Percentiles rank a stretch among this genome's conserved stretches.
Evolutionary conservation across 1,140 invertebrate genomes (phyloP).

Genomic region (Scylla paramamosain): DNA sequence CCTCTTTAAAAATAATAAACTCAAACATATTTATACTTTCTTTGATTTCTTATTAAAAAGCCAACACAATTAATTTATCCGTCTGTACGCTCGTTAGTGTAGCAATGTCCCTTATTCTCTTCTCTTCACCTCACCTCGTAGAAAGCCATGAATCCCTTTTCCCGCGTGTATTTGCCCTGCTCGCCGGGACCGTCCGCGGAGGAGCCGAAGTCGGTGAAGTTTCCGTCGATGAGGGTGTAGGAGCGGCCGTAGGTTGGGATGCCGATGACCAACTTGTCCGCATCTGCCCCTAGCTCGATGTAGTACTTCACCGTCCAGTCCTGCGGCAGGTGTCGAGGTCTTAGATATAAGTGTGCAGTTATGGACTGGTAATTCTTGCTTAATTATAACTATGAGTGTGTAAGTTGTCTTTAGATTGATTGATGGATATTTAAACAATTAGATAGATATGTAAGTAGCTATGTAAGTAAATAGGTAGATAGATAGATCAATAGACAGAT

Average conservation of each 20-base stretch:
- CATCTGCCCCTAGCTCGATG: constrained; percentile 89
- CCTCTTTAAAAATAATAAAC: too few species aligned
- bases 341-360: not conserved
- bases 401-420: too few species aligned
- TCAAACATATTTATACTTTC: too few species aligned
- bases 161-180: constrained; percentile 93
- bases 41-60: too few species aligned
- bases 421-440: too few species aligned
- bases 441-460: too few species aligned
- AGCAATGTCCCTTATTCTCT: too few species aligned
- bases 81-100: too few species aligned
- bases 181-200: constrained; percentile 93
- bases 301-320: constrained; percentile 96
- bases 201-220: constrained; percentile 88
- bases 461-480: too few species aligned
- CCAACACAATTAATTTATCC: too few species aligned
- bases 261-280: constrained; percentile 93
- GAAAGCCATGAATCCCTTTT: constrained; percentile 95
- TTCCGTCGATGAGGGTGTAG: constrained; percentile 91
- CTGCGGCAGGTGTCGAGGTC: constrained; percentile 78
- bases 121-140: constrained; percentile 87
- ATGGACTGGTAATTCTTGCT: not conserved
- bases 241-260: constrained; percentile 97
- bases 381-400: too few species aligned
- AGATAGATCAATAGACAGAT: too few species aligned